Conservation (phyloP, 1,140 invertebrate species). For the Campoletis sonorensis region DNA sequence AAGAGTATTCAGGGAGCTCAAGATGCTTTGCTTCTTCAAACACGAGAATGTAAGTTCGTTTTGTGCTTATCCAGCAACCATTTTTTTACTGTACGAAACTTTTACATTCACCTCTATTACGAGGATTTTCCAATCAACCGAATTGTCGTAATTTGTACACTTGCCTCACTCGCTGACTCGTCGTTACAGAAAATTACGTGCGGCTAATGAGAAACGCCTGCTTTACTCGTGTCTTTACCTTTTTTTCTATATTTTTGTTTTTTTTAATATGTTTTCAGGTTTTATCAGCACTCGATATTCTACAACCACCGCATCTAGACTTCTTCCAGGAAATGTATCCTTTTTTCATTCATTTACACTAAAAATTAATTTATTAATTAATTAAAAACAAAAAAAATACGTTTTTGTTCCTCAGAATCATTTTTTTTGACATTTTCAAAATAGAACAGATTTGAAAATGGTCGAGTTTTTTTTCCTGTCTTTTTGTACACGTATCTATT, state of each 20-base stretch:
- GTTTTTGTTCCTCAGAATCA: too few relatives aligned
- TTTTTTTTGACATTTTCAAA: too few relatives aligned
- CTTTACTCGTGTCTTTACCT: background rate
- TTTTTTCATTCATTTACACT: constrained; percentile 77
- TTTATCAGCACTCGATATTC: constrained; percentile 95
- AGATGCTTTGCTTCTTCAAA: constrained; percentile 99
- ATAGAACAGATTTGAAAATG: too few relatives aligned
- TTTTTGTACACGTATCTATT: too few relatives aligned
- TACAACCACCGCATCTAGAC: constrained; percentile 97
- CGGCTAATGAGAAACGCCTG: background rate
- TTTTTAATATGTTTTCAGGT: constrained; percentile 81
- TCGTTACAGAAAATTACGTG: constrained; percentile 14
- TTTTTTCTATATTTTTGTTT: constrained; percentile 51
- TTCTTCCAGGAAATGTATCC: constrained; percentile 99
- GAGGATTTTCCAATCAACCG: background rate
- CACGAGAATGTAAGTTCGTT: constrained; percentile 96
- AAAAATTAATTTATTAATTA: background rate
- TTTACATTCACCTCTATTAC: background rate
- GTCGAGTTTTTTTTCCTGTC: too few relatives aligned
- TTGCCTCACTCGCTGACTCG: background rate
- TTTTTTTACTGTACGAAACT: constrained; percentile 22
- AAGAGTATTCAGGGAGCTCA: constrained; percentile 98
- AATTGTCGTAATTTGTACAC: background rate
- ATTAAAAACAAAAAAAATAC: too few relatives aligned
- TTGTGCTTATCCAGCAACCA: constrained; percentile 31